Percentiles rank a stretch among this genome's conserved stretches.
Conservation (phyloP, 2,888 invertebrate species). For the Amaurobius ferox region DNA sequence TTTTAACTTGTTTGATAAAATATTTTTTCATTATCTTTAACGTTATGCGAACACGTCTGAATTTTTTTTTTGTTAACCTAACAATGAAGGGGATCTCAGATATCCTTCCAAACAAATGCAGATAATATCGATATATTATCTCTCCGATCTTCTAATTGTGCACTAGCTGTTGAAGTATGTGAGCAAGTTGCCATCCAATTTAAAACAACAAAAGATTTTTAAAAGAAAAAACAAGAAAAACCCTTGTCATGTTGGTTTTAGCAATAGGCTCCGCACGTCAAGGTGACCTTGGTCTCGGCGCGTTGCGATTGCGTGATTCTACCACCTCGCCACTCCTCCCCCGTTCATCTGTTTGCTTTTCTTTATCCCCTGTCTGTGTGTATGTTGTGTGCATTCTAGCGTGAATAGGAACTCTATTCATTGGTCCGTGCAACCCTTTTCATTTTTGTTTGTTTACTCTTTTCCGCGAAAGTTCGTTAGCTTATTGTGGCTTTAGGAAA, state of each 20-base stretch:
- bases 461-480: conserved; percentile 71
- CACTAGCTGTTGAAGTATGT: too few species aligned
- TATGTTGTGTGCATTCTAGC: conserved; percentile 59
- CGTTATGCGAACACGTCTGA: too few species aligned
- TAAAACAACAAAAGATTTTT: conserved; percentile 4
- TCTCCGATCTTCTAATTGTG: too few species aligned
- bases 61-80: too few species aligned
- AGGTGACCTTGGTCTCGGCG: conserved; percentile 63
- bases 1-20: too few species aligned
- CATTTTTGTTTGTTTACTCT: conserved; percentile 47
- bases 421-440: conserved; percentile 64
- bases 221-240: too few species aligned
- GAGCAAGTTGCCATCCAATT: background rate
- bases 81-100: too few species aligned
- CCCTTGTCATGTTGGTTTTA: background rate
- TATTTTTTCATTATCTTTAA: too few species aligned
- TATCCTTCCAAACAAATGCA: too few species aligned
- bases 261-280: conserved; percentile 19
- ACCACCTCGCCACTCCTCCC: conserved; percentile 18
- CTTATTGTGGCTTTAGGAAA: conserved; percentile 62
- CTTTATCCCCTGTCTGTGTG: conserved; percentile 41
- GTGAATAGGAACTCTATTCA: conserved; percentile 71
- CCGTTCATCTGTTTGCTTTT: conserved; percentile 57
- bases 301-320: conserved; percentile 66
- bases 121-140: too few species aligned